Conservation (phyloP, 2,113 vertebrate genomes). For the Neodon shergylaensis region DNA sequence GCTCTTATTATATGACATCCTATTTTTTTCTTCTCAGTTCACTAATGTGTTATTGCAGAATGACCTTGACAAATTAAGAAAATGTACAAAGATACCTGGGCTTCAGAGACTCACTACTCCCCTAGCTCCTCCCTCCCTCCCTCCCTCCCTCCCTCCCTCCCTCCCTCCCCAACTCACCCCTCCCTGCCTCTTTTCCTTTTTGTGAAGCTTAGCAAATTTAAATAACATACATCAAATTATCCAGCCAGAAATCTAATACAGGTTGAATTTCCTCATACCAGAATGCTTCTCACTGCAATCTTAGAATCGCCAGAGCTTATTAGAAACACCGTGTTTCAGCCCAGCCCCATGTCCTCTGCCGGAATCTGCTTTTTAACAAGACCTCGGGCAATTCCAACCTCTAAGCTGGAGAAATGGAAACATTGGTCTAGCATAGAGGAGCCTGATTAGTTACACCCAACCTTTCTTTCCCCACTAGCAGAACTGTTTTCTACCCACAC, state of each 20-base stretch:
- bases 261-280: not conserved
- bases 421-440: not conserved
- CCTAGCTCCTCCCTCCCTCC: too few relatives aligned
- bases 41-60: conserved; percentile 48
- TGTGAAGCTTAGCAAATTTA: not conserved
- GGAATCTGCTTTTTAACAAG: conserved; percentile 17
- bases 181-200: fast-evolving
- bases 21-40: conserved; percentile 49
- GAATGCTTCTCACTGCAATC: not conserved
- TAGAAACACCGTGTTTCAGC: not conserved
- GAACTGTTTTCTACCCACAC: not conserved
- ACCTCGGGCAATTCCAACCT: not conserved
- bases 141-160: too few relatives aligned
- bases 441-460: not conserved
- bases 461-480: not conserved
- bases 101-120: not conserved
- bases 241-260: not conserved
- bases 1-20: conserved; percentile 52
- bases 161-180: too few relatives aligned
- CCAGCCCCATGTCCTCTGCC: not conserved
- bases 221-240: not conserved
- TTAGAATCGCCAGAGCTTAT: not conserved
- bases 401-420: not conserved
- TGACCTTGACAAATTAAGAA: conserved; percentile 63
- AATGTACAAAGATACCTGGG: not conserved